These are phyloP conservation scores for Acleris emargana DNA, from an alignment of 2,888 invertebrate genomes.

Conservation along the genomic window DNA sequence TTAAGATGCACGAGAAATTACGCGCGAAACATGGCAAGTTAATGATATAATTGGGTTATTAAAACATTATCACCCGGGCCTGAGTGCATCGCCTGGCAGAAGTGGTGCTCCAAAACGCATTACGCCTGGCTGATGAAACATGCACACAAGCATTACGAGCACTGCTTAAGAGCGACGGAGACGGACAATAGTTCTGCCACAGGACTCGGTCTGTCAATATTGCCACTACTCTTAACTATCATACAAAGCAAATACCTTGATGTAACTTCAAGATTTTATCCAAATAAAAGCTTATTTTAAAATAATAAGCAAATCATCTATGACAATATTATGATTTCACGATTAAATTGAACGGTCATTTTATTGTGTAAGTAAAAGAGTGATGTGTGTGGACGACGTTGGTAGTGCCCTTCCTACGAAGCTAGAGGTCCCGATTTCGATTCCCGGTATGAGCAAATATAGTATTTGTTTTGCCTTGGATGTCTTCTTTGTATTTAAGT, in stretches of 20 bases:
- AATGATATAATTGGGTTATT: constrained; percentile 47
- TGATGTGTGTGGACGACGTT: not conserved
- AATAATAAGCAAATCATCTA: constrained; percentile 22
- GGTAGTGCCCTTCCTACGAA: no score
- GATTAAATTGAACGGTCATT: constrained; percentile 20
- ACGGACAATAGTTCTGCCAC: constrained; percentile 41
- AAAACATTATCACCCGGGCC: constrained; percentile 55
- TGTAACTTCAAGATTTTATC: constrained; percentile 42
- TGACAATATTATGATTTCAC: constrained; percentile 4
- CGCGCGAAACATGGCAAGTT: constrained; percentile 8
- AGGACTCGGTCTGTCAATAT: constrained; percentile 55
- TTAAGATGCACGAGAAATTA: not conserved
- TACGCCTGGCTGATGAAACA: constrained; percentile 60
- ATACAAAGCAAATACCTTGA: constrained; percentile 54
- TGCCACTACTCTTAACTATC: constrained; percentile 59
- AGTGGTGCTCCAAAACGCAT: constrained; percentile 67
- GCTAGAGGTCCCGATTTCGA: no score
- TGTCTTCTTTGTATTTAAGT: no score
- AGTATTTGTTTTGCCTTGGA: no score
- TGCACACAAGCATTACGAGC: constrained; percentile 42
- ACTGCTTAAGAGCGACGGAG: constrained; percentile 41
- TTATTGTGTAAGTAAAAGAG: constrained; percentile 11
- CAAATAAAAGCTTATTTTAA: constrained; percentile 5
- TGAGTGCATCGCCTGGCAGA: constrained; percentile 52
- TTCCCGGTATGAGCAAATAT: no score